These are phyloP conservation scores for Embidobia sp. DNA, from an alignment of 2,888 invertebrate species.

Conservation along the genomic window DNA sequence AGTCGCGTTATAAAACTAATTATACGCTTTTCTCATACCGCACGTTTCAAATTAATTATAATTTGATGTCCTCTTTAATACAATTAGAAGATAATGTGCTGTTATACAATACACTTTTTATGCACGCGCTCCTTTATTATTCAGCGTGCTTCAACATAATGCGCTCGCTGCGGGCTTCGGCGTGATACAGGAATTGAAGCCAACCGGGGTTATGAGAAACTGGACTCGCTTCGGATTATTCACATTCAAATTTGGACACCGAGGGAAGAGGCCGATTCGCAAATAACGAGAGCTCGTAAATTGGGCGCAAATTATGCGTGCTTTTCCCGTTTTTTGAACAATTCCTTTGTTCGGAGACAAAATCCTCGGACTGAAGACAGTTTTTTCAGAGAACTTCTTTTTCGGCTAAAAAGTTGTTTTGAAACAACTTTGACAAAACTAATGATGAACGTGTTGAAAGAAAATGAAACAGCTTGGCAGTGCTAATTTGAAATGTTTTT, in stretches of 20 bases:
- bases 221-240: slow-evolving; percentile 21
- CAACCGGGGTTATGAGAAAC: slow-evolving; percentile 30
- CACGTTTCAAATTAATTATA: slow-evolving; percentile 44
- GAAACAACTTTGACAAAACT: too few species aligned
- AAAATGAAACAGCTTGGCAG: too few species aligned
- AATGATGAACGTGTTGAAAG: too few species aligned
- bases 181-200: slow-evolving; percentile 21
- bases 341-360: background rate
- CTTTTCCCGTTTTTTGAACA: too few species aligned
- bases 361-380: slow-evolving; percentile 8
- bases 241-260: slow-evolving; percentile 32
- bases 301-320: background rate
- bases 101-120: slow-evolving; percentile 45
- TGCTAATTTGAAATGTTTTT: too few species aligned
- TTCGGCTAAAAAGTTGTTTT: background rate
- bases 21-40: slow-evolving; percentile 30
- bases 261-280: background rate
- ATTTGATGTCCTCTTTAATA: slow-evolving; percentile 50
- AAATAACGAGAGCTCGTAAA: slow-evolving; percentile 21
- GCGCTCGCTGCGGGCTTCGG: slow-evolving; percentile 2
- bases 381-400: background rate
- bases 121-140: slow-evolving; percentile 26
- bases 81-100: slow-evolving; percentile 39
- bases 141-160: slow-evolving; percentile 23
- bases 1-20: slow-evolving; percentile 41